These are phyloP conservation scores for Dissostichus mawsoni DNA, from an alignment of 2,113 vertebrate species.

Conservation along the genomic window DNA sequence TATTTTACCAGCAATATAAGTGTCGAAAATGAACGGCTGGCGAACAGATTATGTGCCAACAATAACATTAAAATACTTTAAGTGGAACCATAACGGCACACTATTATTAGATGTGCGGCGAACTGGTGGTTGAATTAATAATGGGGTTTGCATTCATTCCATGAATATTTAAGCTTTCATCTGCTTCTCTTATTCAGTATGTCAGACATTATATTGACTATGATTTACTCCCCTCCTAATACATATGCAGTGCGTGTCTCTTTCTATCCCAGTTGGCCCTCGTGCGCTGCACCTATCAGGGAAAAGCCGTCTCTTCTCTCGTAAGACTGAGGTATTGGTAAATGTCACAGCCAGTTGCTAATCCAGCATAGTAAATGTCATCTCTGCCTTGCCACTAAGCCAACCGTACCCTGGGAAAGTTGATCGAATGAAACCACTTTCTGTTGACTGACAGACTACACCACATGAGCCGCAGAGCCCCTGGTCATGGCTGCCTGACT, in stretches of 20 bases:
- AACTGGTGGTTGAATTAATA: conserved; percentile 43
- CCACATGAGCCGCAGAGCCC: not conserved
- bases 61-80: conserved; percentile 7
- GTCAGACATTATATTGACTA: conserved; percentile 36
- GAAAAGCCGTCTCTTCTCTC: conserved; percentile 20
- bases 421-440: conserved; percentile 45
- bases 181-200: conserved; percentile 21
- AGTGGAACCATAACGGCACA: not conserved
- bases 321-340: conserved; percentile 54
- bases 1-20: not conserved
- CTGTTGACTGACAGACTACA: conserved; percentile 26
- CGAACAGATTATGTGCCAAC: not conserved
- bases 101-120: conserved; percentile 30
- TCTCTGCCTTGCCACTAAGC: conserved; percentile 45
- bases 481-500: not conserved
- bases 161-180: conserved; percentile 61
- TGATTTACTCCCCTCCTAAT: conserved; percentile 23
- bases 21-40: not conserved
- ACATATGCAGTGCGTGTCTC: conserved; percentile 30
- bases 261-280: conserved; percentile 38
- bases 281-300: conserved; percentile 5
- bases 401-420: conserved; percentile 20
- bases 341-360: conserved; percentile 75
- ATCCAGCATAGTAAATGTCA: conserved; percentile 76
- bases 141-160: conserved; percentile 21